phyloP scores from a whole-genome alignment of 2,797 vertebrate species.

The Cirrhinus mrigala region DNA sequence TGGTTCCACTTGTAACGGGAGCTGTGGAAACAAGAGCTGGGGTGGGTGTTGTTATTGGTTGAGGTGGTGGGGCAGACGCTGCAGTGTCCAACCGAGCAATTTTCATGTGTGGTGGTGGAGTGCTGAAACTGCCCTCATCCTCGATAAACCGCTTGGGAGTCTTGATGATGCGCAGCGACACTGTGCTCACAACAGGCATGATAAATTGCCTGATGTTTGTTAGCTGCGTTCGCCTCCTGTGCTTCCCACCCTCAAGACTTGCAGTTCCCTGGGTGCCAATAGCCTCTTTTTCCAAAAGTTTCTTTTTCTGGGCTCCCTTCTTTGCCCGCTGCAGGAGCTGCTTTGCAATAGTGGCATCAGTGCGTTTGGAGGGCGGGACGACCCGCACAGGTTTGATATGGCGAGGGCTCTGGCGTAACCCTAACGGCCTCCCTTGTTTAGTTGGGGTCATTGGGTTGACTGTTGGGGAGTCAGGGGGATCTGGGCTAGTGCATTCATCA shows the following conservation, averaged over 20 bases:
- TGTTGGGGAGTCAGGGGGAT: conserved; percentile 46
- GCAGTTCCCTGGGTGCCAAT: conserved; percentile 79
- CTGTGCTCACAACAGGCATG: conserved; percentile 98
- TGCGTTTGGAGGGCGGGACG: conserved; percentile 94
- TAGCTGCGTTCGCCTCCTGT: conserved; percentile 89
- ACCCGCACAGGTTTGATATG: conserved; percentile 94
- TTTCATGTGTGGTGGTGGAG: conserved; percentile 87
- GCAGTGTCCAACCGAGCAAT: conserved; percentile 88
- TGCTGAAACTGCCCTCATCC: conserved; percentile 90
- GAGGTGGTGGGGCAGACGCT: conserved; percentile 73
- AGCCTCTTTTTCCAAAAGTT: conserved; percentile 91
- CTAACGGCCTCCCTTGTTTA: conserved; percentile 73
- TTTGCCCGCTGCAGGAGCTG: conserved; percentile 96
- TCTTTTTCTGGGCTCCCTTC: conserved; percentile 89
- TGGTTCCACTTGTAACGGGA: conserved; percentile 64
- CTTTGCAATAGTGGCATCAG: conserved; percentile 94
- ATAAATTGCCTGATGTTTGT: conserved; percentile 99
- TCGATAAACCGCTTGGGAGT: conserved; percentile 98
- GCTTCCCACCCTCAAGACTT: conserved; percentile 75
- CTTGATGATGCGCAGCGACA: conserved; percentile 96
- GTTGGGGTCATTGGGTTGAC: conserved; percentile 70
- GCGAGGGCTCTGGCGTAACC: conserved; percentile 92
- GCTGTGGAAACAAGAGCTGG: conserved; percentile 68
- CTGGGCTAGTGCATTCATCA: conserved; percentile 67
- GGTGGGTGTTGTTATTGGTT: conserved; percentile 53